Conservation (phyloP, 2,113 vertebrate species). For the Acrocephalus kingi region DNA sequence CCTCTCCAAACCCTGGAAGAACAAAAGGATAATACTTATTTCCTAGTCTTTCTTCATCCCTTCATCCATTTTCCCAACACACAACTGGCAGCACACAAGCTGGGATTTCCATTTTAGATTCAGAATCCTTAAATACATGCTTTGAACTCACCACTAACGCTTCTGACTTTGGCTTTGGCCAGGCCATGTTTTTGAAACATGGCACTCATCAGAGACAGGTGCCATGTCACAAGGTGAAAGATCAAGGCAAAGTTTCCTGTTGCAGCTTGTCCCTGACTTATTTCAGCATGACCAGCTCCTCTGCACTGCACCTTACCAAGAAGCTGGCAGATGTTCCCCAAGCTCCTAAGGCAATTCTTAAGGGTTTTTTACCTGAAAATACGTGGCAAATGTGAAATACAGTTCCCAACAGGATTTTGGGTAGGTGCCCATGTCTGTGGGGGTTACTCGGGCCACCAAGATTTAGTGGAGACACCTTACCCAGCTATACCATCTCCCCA, state of each 20-base stretch:
- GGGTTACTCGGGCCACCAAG: background rate
- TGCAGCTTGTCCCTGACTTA: background rate
- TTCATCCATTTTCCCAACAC: background rate
- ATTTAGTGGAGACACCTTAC: background rate
- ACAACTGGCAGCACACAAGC: background rate
- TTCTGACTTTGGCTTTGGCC: background rate
- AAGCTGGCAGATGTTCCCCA: background rate
- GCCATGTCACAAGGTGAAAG: background rate
- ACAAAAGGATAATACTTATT: background rate
- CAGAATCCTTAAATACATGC: background rate
- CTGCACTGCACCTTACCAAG: rapidly evolving
- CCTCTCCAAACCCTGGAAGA: background rate
- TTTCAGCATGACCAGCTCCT: background rate
- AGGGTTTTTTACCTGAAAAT: background rate
- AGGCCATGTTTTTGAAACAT: background rate
- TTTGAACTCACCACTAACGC: background rate
- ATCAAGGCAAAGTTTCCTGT: background rate
- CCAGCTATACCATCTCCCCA: background rate
- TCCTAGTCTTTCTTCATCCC: background rate
- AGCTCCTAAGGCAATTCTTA: background rate
- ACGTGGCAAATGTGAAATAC: background rate
- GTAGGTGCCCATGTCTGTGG: background rate
- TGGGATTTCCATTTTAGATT: background rate
- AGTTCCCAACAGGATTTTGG: background rate
- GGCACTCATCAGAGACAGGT: background rate